These are phyloP conservation scores for Semnopithecus entellus DNA, from an alignment of 2,113 vertebrate genomes.

Conservation along the genomic window DNA sequence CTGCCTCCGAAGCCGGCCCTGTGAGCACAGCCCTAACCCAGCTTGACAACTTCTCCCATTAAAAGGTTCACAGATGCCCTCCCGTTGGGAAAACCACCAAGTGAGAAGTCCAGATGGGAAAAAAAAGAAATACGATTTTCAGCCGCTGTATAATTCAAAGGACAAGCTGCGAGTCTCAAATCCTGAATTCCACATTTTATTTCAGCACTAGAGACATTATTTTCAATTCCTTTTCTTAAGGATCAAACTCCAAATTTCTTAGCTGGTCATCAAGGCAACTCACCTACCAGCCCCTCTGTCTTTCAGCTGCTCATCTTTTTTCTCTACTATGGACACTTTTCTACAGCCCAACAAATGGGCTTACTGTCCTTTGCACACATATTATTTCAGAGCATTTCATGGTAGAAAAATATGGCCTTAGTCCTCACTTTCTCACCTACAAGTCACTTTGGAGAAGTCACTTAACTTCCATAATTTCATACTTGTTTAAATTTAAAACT, in stretches of 20 bases:
- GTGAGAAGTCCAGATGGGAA: constrained; percentile 23
- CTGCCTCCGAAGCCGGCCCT: constrained; percentile 41
- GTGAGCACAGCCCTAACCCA: constrained; percentile 27
- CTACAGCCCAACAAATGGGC: neutral
- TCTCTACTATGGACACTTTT: neutral
- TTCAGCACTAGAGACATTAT: neutral
- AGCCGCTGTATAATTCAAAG: constrained; percentile 69
- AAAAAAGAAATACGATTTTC: constrained; percentile 36
- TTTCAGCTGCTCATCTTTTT: neutral
- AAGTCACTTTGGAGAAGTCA: constrained; percentile 15
- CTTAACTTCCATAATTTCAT: neutral
- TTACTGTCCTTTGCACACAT: neutral
- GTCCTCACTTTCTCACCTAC: neutral
- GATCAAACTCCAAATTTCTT: constrained; percentile 26
- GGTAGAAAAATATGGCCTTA: neutral
- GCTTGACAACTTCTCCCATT: constrained; percentile 60
- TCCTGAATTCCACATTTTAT: constrained; percentile 39
- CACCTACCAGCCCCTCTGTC: neutral
- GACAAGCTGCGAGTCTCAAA: constrained; percentile 10
- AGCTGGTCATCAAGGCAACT: neutral
- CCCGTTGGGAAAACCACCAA: constrained; percentile 28
- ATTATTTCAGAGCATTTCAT: neutral
- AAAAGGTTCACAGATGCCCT: constrained; percentile 68
- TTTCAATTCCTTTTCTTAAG: constrained; percentile 25
- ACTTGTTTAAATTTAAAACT: neutral